These are phyloP conservation scores for Homalodisca vitripennis DNA, from an alignment of 1,140 invertebrate species.

Conservation along the genomic window DNA sequence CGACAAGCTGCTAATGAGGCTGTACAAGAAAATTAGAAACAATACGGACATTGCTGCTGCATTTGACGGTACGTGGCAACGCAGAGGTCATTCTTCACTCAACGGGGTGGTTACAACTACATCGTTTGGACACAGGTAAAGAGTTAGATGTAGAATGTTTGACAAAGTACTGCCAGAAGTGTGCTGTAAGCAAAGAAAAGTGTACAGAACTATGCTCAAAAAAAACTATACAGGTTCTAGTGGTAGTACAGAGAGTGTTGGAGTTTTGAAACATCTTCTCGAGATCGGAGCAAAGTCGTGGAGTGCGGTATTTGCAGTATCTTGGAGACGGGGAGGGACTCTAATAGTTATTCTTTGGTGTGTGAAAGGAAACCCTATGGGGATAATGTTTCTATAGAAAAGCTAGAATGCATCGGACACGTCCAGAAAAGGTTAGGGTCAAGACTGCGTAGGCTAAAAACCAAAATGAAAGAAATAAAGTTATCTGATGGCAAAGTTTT, in stretches of 20 bases:
- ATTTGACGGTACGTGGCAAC: too few species aligned
- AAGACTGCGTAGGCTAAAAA: neutral
- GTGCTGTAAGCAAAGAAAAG: too few species aligned
- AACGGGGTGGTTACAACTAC: conserved; percentile 27
- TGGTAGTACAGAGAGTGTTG: conserved; percentile 22
- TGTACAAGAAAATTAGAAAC: too few species aligned
- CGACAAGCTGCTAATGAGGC: neutral
- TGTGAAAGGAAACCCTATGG: neutral
- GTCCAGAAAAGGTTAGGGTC: too few species aligned
- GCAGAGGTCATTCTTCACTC: conserved; percentile 20
- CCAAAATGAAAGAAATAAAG: conserved; percentile 2
- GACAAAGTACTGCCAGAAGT: too few species aligned
- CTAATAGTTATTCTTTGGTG: neutral
- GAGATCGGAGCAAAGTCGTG: too few species aligned
- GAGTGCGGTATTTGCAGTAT: too few species aligned
- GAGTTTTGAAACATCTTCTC: conserved; percentile 2
- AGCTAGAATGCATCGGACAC: too few species aligned
- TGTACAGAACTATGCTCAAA: conserved; percentile 3
- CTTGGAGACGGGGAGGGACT: neutral
- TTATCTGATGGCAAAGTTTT: too few species aligned
- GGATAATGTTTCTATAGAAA: neutral
- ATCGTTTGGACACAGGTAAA: conserved; percentile 1
- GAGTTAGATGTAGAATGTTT: too few species aligned
- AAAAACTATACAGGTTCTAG: conserved; percentile 26
- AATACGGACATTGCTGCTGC: too few species aligned